Evolutionary conservation across 2,888 invertebrate species (phyloP), one percentile per base, ranked within the genome.

Genomic region (Hydrotaea diabolus): DNA sequence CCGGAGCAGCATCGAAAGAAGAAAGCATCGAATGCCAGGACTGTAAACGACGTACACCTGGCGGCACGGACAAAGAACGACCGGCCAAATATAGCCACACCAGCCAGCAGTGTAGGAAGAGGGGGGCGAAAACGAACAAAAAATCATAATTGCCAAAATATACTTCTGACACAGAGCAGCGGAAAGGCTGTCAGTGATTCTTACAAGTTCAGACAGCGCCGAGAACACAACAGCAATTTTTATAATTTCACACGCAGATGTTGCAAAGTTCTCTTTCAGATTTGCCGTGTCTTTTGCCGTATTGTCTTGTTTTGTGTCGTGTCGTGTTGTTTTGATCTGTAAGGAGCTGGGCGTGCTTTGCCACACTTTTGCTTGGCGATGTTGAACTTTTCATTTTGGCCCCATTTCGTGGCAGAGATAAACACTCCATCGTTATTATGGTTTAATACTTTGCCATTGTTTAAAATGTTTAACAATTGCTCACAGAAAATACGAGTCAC

Each of bases 341-440:
- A 31, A 4, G 31, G 31, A 31, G 31, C 31, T 7, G 31, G 31
- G 39, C 39, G 39, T 39, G 36, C 8, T 8, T 36, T 8, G 8
- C 5, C 36, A 36, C 36, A 36, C 36, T 36, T 36, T 3, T 36
- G 36, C 36, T 8, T 36, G 36, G 36, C 36, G 36, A 8, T 17
- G 17, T 53, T 53, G 53, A 19, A 19, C 19, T 53, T 53, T 53
- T 53, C 7, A 19, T 59, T 4, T 59, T 23, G 59, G 2, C 0
- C 26, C 26, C 59, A 26, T 59, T 59, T 15, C 15, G 13, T 59
- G 26, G 59, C 57, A 62, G 59, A 62, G 59, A 62, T 62, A 62
- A 74, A 74, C 62, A 74, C 74, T 59, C 23, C 43, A 39, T 74
- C 59, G 31, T 74, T 74, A 74, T 46, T 43, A 74, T 62, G 46